These are phyloP conservation scores for Apis cerana DNA, from an alignment of 1,140 invertebrate genomes.

Conservation along the genomic window DNA sequence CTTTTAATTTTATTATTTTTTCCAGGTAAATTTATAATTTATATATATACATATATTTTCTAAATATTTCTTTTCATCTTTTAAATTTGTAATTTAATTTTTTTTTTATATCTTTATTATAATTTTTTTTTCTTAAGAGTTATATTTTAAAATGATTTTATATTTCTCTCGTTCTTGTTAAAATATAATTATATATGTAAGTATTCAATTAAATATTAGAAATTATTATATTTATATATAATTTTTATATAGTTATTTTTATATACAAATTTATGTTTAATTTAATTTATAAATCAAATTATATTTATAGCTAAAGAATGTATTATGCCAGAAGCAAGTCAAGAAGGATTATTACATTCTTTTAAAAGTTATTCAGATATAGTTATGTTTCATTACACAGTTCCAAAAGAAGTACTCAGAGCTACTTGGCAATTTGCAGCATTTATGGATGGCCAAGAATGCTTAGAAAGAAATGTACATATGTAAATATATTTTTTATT, in stretches of 20 bases:
- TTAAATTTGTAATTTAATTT: background rate
- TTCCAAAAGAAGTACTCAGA: slow-evolving; percentile 79
- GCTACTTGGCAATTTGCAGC: slow-evolving; percentile 84
- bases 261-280: background rate
- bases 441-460: slow-evolving; percentile 80
- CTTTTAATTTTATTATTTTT: slow-evolving; percentile 45
- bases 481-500: slow-evolving; percentile 72
- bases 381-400: slow-evolving; percentile 81
- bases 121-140: background rate
- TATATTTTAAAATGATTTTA: background rate
- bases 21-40: slow-evolving; percentile 44
- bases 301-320: slow-evolving; percentile 33
- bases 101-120: background rate
- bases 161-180: background rate
- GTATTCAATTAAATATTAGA: too few species aligned
- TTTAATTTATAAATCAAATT: background rate
- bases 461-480: slow-evolving; percentile 78
- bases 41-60: background rate
- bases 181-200: too few species aligned
- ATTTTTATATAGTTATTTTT: too few species aligned
- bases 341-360: slow-evolving; percentile 80
- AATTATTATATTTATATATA: too few species aligned
- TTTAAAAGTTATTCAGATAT: slow-evolving; percentile 82
- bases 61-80: background rate
- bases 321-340: slow-evolving; percentile 79